phyloP scores from a whole-genome alignment of 2,888 invertebrate genomes.

The Automeris io region DNA sequence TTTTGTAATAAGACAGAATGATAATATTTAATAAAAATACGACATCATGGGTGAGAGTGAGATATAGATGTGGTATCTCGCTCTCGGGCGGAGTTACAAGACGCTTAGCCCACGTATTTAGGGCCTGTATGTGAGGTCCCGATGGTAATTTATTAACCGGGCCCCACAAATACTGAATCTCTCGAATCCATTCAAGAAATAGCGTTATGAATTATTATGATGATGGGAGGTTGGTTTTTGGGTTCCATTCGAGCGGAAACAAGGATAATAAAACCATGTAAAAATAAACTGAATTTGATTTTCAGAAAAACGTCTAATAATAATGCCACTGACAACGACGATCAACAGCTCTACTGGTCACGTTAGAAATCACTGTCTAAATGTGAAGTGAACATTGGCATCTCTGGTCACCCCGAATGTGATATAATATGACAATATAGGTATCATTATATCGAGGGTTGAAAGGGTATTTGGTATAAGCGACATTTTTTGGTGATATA shows the following conservation, averaged over 20 bases:
- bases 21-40: neutral
- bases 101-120: constrained; percentile 58
- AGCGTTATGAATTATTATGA: constrained; percentile 55
- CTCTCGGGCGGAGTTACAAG: constrained; percentile 54
- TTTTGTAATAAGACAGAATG: too few relatives aligned
- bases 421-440: too few relatives aligned
- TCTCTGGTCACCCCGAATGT: too few relatives aligned
- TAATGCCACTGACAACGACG: too few relatives aligned
- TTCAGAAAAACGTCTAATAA: too few relatives aligned
- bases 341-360: too few relatives aligned
- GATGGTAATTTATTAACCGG: constrained; percentile 63
- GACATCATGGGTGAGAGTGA: constrained; percentile 14
- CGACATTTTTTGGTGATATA: too few relatives aligned
- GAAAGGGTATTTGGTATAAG: too few relatives aligned
- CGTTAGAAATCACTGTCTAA: too few relatives aligned
- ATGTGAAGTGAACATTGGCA: too few relatives aligned
- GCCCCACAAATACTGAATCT: constrained; percentile 56
- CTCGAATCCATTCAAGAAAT: constrained; percentile 52
- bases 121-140: constrained; percentile 67
- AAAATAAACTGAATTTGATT: neutral
- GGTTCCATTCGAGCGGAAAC: constrained; percentile 5
- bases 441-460: too few relatives aligned
- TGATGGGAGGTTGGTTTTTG: constrained; percentile 21
- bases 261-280: neutral
- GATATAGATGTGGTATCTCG: constrained; percentile 23